These are phyloP conservation scores for Cryptotis parvus DNA, from an alignment of 2,113 vertebrate genomes.

Conservation along the genomic window DNA sequence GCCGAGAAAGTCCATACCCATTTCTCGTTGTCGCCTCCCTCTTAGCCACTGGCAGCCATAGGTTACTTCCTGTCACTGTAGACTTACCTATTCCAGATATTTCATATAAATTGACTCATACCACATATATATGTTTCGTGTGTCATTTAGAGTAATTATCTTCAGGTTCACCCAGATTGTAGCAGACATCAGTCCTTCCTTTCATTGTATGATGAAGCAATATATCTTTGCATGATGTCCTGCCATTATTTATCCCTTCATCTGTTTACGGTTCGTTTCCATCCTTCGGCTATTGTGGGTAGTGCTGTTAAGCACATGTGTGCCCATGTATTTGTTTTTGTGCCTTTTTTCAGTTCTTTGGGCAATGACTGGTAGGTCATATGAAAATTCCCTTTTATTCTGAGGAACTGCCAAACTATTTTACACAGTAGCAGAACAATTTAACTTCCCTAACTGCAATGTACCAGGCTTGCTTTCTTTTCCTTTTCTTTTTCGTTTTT, in stretches of 20 bases:
- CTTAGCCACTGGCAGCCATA: not conserved
- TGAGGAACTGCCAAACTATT: slow-evolving; percentile 7
- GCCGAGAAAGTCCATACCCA: not conserved
- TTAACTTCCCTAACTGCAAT: not conserved
- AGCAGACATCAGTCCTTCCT: not conserved
- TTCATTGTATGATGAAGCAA: not conserved
- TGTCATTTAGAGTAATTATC: slow-evolving; percentile 16
- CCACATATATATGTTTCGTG: not conserved
- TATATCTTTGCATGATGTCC: not conserved
- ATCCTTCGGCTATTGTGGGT: not conserved
- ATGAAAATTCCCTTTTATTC: not conserved
- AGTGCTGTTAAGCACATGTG: not conserved
- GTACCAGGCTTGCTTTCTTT: not conserved
- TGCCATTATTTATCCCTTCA: not conserved
- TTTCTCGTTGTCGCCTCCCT: not conserved
- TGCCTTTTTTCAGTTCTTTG: not conserved
- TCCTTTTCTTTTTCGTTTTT: too few relatives aligned
- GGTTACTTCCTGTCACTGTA: not conserved
- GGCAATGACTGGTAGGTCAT: not conserved
- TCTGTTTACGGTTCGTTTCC: not conserved
- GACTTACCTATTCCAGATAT: not conserved
- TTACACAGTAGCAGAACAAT: not conserved
- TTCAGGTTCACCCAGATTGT: not conserved
- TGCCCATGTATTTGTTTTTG: not conserved
- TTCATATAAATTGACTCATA: not conserved